phyloP scores from a whole-genome alignment of 2,113 vertebrate species.

The Nicator chloris region DNA sequence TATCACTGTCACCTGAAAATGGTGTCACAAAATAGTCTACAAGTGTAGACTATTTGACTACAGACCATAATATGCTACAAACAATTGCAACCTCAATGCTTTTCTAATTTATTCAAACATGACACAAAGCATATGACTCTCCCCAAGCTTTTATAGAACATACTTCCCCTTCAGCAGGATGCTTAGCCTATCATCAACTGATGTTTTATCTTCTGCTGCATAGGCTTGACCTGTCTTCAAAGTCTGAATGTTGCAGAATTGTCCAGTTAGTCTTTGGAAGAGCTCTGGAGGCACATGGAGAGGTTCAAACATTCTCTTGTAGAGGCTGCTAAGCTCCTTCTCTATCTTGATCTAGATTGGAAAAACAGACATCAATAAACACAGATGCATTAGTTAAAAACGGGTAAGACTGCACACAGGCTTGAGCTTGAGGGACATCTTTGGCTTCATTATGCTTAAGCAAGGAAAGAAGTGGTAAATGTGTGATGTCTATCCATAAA shows the following conservation, averaged over 20 bases:
- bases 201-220: constrained; percentile 94
- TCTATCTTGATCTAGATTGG: constrained; percentile 92
- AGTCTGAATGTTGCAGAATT: constrained; percentile 93
- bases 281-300: constrained; percentile 90
- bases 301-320: constrained; percentile 93
- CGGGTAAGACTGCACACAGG: neutral
- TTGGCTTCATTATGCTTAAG: neutral
- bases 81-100: neutral
- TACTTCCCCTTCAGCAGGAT: constrained; percentile 97
- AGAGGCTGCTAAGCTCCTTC: constrained; percentile 87
- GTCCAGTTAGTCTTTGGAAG: constrained; percentile 92
- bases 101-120: neutral
- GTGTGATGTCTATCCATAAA: neutral
- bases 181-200: constrained; percentile 94
- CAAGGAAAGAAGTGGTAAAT: neutral
- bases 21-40: neutral
- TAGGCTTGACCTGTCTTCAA: constrained; percentile 91
- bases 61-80: neutral
- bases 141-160: constrained; percentile 34
- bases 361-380: neutral
- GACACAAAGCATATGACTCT: neutral
- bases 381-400: neutral
- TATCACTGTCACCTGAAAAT: neutral
- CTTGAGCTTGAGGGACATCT: neutral
- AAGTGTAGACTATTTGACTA: neutral